Percentiles rank a stretch among this genome's conserved stretches.
Evolutionary conservation across 1,140 invertebrate species (phyloP).

Genomic region (Epicauta chinensis): DNA sequence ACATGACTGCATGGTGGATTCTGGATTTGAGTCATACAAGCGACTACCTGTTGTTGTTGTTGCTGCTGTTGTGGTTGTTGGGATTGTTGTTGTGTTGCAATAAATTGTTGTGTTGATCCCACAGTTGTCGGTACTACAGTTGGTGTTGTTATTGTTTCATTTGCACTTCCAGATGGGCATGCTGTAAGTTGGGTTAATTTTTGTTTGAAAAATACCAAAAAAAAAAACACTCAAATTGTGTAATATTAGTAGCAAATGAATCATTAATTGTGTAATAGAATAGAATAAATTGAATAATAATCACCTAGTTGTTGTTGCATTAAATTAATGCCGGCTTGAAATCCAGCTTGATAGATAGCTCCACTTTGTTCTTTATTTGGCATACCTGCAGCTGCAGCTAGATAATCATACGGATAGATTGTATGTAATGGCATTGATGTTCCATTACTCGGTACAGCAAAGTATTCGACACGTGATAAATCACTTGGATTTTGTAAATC

Average conservation of each 20-base stretch:
- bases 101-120: slow-evolving; percentile 11
- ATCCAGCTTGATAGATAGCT: slow-evolving; percentile 42
- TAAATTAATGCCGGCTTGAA: slow-evolving; percentile 43
- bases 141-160: slow-evolving; percentile 26
- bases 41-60: slow-evolving; percentile 1
- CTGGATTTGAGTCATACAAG: not conserved
- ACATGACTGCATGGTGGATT: slow-evolving; percentile 24
- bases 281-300: slow-evolving; percentile 7
- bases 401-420: slow-evolving; percentile 39
- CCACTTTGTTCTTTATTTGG: slow-evolving; percentile 32
- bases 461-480: slow-evolving; percentile 45
- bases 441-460: slow-evolving; percentile 46
- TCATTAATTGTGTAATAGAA: not conserved
- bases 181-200: slow-evolving; percentile 22
- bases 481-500: slow-evolving; percentile 25
- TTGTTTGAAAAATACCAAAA: not conserved
- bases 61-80: not conserved
- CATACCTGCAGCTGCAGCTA: slow-evolving; percentile 29
- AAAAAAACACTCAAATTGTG: too few species aligned
- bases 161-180: slow-evolving; percentile 27
- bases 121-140: slow-evolving; percentile 26
- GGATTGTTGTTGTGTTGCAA: not conserved
- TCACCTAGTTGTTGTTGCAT: slow-evolving; percentile 39
- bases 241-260: too few species aligned
- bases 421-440: slow-evolving; percentile 40